phyloP scores from a whole-genome alignment of 2,797 vertebrate species.

The Clamator glandarius region DNA sequence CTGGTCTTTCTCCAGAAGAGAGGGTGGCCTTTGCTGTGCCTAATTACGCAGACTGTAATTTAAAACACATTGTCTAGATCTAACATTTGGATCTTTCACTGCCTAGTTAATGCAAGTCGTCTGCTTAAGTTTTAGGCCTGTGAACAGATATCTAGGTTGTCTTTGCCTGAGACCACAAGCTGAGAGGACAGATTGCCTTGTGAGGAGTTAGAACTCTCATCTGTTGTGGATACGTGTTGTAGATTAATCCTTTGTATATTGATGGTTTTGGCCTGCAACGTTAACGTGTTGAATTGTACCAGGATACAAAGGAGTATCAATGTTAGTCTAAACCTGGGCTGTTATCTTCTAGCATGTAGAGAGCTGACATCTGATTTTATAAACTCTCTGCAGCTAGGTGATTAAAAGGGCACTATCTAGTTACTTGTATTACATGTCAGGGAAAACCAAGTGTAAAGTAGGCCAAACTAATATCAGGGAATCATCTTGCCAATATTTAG shows the following conservation, averaged over 20 bases:
- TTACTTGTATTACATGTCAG: not conserved
- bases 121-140: not conserved
- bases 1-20: not conserved
- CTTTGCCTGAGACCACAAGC: not conserved
- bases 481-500: not conserved
- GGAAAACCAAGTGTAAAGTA: not conserved
- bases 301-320: not conserved
- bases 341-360: not conserved
- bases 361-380: not conserved
- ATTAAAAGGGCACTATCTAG: not conserved
- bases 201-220: not conserved
- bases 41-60: slow-evolving; percentile 26
- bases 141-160: not conserved
- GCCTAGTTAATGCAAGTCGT: not conserved
- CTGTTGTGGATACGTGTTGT: not conserved
- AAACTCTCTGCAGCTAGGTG: not conserved
- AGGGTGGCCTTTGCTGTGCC: not conserved
- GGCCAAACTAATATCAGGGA: not conserved
- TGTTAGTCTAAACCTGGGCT: not conserved
- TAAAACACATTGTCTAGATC: not conserved
- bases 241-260: not conserved
- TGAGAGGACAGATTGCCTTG: not conserved
- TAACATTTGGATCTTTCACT: not conserved
- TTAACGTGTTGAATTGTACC: not conserved
- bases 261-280: not conserved